phyloP scores from a whole-genome alignment of 2,797 vertebrate species.

The Cossypha caffra region DNA sequence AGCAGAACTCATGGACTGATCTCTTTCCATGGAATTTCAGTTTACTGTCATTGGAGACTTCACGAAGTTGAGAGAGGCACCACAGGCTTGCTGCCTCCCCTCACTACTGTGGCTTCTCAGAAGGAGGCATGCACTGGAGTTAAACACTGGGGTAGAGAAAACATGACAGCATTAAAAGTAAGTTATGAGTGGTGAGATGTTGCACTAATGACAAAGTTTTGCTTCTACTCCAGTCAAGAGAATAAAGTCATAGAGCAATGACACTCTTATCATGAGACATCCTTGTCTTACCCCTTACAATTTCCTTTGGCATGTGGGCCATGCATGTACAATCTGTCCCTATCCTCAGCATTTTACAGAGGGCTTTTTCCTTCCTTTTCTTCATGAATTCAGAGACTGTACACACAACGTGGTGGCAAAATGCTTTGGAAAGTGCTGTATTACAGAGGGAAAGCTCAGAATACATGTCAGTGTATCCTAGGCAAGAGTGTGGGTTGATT shows the following conservation, averaged over 20 bases:
- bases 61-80: background rate
- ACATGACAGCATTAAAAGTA: background rate
- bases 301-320: background rate
- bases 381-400: background rate
- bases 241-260: background rate
- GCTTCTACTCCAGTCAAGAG: background rate
- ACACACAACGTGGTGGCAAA: background rate
- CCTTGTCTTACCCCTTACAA: background rate
- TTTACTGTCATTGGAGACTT: background rate
- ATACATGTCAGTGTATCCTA: background rate
- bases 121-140: background rate
- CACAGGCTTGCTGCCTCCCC: background rate
- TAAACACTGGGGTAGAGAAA: background rate
- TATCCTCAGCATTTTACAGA: background rate
- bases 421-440: background rate
- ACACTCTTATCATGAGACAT: background rate
- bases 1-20: background rate
- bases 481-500: fast-evolving
- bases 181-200: background rate
- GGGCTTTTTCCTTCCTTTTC: background rate
- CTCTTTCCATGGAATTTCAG: background rate
- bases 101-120: background rate
- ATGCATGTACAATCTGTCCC: background rate
- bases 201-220: background rate
- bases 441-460: background rate